A percentile compares a stretch with the other conserved stretches of the same genome.
Evolutionary conservation across 2,797 vertebrate species (phyloP).

Genomic region (Girardinus metallicus): DNA sequence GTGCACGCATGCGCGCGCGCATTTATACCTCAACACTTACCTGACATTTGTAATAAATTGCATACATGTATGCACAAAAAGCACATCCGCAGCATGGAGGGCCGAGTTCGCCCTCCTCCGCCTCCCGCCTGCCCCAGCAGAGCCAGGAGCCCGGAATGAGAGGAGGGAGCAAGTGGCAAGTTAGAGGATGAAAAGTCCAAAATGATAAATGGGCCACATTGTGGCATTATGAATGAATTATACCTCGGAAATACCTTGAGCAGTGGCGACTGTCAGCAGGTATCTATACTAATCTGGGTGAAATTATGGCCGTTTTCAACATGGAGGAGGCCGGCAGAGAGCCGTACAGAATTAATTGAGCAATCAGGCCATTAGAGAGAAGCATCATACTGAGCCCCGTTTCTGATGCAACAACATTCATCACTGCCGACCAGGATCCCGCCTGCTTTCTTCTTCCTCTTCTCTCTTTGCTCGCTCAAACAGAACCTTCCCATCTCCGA

Average conservation of each 20-base stretch:
- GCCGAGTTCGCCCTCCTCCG: constrained; percentile 9
- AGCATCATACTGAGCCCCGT: constrained; percentile 75
- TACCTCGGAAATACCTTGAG: constrained; percentile 96
- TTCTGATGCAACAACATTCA: constrained; percentile 83
- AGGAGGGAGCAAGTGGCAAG: constrained; percentile 78
- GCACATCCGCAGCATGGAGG: constrained; percentile 31
- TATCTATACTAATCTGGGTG: constrained; percentile 96
- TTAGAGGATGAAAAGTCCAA: constrained; percentile 79
- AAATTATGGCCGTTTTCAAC: constrained; percentile 90
- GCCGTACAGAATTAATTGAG: constrained; percentile 90
- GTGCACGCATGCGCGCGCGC: rapidly evolving
- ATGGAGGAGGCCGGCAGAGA: constrained; percentile 81
- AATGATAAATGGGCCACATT: constrained; percentile 95
- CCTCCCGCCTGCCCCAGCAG: constrained; percentile 56
- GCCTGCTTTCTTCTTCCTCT: constrained; percentile 21
- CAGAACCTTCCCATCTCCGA: constrained; percentile 67
- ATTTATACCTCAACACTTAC: constrained; percentile 22
- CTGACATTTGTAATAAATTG: constrained; percentile 32
- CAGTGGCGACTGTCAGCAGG: constrained; percentile 90
- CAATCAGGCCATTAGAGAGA: constrained; percentile 93
- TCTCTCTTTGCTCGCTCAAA: constrained; percentile 45
- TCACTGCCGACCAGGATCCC: constrained; percentile 74
- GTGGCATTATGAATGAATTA: constrained; percentile 98
- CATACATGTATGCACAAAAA: constrained; percentile 46
- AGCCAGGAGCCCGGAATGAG: constrained; percentile 81